phyloP scores from a whole-genome alignment of 2,888 invertebrate genomes.

The Agrypnus murinus region DNA sequence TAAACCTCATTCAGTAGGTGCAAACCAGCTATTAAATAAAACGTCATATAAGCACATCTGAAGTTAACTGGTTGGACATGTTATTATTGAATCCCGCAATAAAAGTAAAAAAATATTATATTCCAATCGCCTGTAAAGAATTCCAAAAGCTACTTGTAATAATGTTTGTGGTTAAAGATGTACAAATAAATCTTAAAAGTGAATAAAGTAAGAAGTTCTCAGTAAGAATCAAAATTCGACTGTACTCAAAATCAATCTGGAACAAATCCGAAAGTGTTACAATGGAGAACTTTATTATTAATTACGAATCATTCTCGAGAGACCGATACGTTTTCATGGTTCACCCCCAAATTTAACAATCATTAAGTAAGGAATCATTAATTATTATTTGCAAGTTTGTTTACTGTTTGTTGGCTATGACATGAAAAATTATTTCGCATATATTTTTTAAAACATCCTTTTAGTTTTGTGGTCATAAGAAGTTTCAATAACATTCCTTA shows the following conservation, averaged over 20 bases:
- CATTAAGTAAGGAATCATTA: slow-evolving; percentile 40
- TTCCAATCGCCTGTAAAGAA: too few relatives aligned
- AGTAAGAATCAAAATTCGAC: too few relatives aligned
- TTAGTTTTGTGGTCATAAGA: slow-evolving; percentile 2
- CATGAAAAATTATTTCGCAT: slow-evolving; percentile 34
- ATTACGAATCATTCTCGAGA: slow-evolving; percentile 7
- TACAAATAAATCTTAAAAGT: too few relatives aligned
- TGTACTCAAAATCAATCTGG: too few relatives aligned
- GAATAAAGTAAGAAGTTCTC: too few relatives aligned
- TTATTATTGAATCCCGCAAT: too few relatives aligned
- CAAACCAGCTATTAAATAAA: background rate
- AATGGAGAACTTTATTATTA: too few relatives aligned
- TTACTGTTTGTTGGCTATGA: slow-evolving; percentile 17
- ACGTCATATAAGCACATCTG: background rate
- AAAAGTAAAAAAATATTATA: too few relatives aligned
- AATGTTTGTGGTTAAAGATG: too few relatives aligned
- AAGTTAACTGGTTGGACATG: too few relatives aligned
- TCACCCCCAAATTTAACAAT: slow-evolving; percentile 39
- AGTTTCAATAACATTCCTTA: slow-evolving; percentile 44
- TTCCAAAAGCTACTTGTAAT: too few relatives aligned
- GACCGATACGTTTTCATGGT: slow-evolving; percentile 35
- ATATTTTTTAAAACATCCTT: slow-evolving; percentile 2
- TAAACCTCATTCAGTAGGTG: background rate
- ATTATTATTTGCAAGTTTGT: slow-evolving; percentile 29
- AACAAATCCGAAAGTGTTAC: too few relatives aligned